phyloP scores from a whole-genome alignment of 2,797 vertebrate species.

The Gadopsis bispinosus region DNA sequence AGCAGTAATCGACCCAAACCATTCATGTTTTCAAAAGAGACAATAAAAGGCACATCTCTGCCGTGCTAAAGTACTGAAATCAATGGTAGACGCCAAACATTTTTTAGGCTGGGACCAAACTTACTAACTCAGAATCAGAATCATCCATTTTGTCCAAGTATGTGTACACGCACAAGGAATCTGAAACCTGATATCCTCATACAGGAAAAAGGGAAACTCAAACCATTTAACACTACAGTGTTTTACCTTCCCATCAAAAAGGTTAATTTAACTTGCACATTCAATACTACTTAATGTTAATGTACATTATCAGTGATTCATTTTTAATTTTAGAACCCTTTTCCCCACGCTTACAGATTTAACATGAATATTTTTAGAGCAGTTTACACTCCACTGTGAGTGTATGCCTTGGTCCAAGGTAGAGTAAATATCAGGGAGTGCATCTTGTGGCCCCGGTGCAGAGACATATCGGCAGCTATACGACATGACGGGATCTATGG shows the following conservation, averaged over 20 bases:
- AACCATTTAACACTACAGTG: neutral
- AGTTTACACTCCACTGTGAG: neutral
- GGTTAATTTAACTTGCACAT: neutral
- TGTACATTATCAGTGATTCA: neutral
- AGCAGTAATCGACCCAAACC: neutral
- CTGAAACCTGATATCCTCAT: neutral
- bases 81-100: neutral
- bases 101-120: conserved; percentile 26
- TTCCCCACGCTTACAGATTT: neutral
- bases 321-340: neutral
- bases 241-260: neutral
- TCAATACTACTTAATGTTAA: neutral
- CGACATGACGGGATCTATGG: conserved; percentile 7
- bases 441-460: conserved; percentile 12
- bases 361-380: neutral
- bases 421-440: conserved; percentile 14
- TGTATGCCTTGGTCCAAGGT: conserved; percentile 8
- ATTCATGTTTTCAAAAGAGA: conserved; percentile 12
- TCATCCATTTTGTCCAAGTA: no score
- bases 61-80: neutral
- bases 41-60: neutral
- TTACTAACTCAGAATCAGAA: neutral
- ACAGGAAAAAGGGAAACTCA: neutral
- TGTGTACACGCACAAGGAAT: neutral
- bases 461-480: conserved; percentile 33